Conservation (phyloP, 2,113 vertebrate species). For the Jacana jacana region DNA sequence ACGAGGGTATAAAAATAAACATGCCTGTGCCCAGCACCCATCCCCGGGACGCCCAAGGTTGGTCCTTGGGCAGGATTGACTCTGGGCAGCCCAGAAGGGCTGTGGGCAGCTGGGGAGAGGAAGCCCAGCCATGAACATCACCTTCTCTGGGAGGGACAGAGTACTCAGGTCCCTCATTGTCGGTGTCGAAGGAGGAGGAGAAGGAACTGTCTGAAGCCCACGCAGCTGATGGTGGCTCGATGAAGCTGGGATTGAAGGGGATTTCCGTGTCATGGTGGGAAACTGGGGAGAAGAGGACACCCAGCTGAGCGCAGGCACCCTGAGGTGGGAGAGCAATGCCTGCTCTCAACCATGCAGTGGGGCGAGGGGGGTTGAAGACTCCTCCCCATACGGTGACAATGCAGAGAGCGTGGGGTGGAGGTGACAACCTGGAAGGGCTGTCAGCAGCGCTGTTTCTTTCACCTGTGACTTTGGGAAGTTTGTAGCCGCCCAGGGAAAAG, state of each 20-base stretch:
- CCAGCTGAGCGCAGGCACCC: neutral
- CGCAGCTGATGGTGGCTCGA: slow-evolving; percentile 87
- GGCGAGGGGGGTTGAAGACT: accelerated
- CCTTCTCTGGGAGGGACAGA: slow-evolving; percentile 89
- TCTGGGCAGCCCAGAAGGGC: neutral
- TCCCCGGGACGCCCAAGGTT: neutral
- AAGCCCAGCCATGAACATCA: slow-evolving; percentile 3
- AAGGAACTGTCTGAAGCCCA: slow-evolving; percentile 92
- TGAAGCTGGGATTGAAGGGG: slow-evolving; percentile 98
- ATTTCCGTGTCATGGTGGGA: slow-evolving; percentile 92
- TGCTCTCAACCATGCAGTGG: accelerated
- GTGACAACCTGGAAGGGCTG: neutral
- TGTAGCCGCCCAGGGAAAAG: slow-evolving; percentile 80
- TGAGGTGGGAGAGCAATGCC: accelerated
- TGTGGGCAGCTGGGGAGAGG: accelerated
- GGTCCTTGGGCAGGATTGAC: neutral
- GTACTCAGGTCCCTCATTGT: slow-evolving; percentile 84
- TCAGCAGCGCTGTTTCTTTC: neutral
- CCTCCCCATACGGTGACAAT: accelerated
- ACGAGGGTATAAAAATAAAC: neutral
- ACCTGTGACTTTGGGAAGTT: slow-evolving; percentile 95
- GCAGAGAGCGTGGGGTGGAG: neutral
- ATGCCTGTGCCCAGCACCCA: neutral
- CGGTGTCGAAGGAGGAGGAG: slow-evolving; percentile 84
- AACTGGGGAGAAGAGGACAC: slow-evolving; percentile 72